Evolutionary conservation across 2,113 vertebrate genomes (phyloP).

Genomic region (Pyrgilauda ruficollis): DNA sequence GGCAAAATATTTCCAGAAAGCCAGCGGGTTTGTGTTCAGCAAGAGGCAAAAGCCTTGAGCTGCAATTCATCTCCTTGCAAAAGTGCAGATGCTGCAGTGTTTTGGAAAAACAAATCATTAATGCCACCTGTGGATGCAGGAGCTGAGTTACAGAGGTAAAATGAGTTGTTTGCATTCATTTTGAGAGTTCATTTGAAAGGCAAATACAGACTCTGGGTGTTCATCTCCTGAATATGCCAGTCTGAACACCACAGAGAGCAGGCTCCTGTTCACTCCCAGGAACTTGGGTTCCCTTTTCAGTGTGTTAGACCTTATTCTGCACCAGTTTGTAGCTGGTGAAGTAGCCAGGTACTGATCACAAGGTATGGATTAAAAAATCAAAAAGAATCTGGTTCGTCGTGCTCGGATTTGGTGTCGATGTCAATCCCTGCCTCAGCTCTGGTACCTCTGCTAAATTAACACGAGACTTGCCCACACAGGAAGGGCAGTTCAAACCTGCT

Average conservation of each 20-base stretch:
- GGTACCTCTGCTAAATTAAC: not conserved
- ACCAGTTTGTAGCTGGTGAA: not conserved
- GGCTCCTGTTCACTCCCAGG: not conserved
- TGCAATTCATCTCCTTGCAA: not conserved
- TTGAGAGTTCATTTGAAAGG: not conserved
- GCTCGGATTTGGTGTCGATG: not conserved
- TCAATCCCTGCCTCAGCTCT: not conserved
- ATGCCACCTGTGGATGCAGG: not conserved
- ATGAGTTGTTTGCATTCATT: not conserved
- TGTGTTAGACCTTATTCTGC: not conserved
- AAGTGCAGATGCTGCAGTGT: not conserved
- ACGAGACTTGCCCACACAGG: not conserved
- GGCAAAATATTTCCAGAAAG: not conserved
- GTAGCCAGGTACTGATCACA: not conserved
- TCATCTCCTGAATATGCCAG: not conserved
- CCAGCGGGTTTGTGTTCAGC: not conserved
- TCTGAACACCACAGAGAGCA: not conserved
- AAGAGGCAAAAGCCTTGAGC: not conserved
- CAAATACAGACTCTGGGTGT: not conserved
- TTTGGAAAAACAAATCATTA: not conserved
- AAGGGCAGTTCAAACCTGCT: not conserved
- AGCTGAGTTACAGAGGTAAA: not conserved
- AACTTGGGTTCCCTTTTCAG: not conserved
- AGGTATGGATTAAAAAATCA: not conserved
- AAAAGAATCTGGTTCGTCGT: accelerated